Conservation (phyloP, 2,113 vertebrate species). For the Alectura lathami region DNA sequence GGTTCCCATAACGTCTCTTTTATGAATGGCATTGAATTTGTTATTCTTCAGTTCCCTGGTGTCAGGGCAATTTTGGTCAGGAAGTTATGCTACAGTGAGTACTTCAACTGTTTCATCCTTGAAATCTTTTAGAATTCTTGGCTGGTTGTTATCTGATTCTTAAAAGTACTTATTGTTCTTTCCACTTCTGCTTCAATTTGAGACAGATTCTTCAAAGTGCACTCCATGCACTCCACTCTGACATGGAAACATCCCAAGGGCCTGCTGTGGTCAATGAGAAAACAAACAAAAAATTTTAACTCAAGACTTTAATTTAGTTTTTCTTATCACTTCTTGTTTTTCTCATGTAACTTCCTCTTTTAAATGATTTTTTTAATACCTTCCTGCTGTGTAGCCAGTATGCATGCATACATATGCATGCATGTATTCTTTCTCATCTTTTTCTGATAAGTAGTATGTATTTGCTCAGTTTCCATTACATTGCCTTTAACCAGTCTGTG, state of each 20-base stretch:
- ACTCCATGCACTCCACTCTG: background rate
- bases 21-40: background rate
- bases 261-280: background rate
- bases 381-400: background rate
- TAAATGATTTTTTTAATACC: background rate
- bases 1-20: background rate
- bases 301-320: accelerated
- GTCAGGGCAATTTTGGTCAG: background rate
- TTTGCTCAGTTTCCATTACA: background rate
- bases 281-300: background rate
- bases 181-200: background rate
- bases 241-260: background rate
- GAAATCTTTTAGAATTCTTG: background rate
- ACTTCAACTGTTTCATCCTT: background rate
- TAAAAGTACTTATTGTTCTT: background rate
- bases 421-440: background rate
- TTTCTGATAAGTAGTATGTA: background rate
- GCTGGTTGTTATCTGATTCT: background rate
- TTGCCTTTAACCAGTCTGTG: background rate
- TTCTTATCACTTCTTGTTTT: background rate
- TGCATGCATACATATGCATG: background rate
- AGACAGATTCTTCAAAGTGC: background rate
- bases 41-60: background rate
- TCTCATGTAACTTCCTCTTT: background rate
- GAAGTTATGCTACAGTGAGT: background rate